Evolutionary conservation across 2,888 invertebrate species (phyloP), one percentile per base, ranked within the genome.

Genomic region (Leptinotarsa juncta): DNA sequence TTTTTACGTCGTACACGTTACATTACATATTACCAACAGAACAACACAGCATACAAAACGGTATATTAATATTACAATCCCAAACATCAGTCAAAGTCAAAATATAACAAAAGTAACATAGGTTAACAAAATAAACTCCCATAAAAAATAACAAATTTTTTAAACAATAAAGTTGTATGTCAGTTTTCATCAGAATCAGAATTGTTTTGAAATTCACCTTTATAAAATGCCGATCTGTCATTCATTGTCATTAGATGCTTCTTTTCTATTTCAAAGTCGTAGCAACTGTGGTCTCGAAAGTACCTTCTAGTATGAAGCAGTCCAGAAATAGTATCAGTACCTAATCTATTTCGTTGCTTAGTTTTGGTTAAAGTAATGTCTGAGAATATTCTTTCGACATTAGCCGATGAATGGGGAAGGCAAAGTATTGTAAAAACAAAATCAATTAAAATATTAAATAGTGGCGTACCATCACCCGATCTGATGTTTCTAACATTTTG

Each of bases 351-450:
- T 53, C 53, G 16, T 53, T n/a, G n/a, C n/a, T 53, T 15, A n/a
- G 53, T 53, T n/a, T 53, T 53, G n/a, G 16, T 53, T 53, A 53
- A 53, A 53, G 16, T 53, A n/a, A 53, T n/a, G 16, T 53, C n/a
- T n/a, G 53, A 53, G n/a, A 53, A 18, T n/a, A 53, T 53, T 53
- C 53, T 53, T 53, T 53, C 53, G 16, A 67, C 66, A 60, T 20
- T 67, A 57, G 55, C 53, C 20, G 57, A 15, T 10, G 18, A 53
- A 72, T 48, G 51, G 15, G 67, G 50, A 48, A 67, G 49, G 49
- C 50, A 50, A 23, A 68, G 67, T 53, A 26, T 5, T 42, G 26
- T 23, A 42, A 53, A 68, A 68, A 32, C 67, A 51, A 68, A 53
- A 48, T 14, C 49, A 67, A 42, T 65, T 14, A 51, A 49, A 18